phyloP scores from a whole-genome alignment of 2,797 vertebrate genomes.

The Pangasius krempfi region DNA sequence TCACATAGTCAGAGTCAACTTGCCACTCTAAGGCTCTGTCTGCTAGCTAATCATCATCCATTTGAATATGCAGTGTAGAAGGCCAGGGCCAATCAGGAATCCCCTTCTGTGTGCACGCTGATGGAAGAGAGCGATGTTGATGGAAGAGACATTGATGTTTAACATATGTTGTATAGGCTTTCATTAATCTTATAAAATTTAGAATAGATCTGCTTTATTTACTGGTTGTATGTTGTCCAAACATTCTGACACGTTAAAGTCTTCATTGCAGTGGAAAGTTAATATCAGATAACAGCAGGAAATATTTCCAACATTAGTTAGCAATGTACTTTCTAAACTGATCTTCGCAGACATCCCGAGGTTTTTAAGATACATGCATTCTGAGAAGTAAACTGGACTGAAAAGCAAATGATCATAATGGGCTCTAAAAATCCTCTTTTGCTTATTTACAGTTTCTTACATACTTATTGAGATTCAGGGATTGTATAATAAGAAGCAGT shows the following conservation, averaged over 20 bases:
- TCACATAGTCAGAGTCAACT: not conserved
- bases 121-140: too few species aligned
- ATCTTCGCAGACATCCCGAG: not conserved
- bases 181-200: not conserved
- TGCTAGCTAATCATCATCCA: not conserved
- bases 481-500: not conserved
- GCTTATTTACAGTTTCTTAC: not conserved
- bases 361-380: not conserved
- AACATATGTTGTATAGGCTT: not conserved
- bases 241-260: not conserved
- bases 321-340: not conserved
- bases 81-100: not conserved
- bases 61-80: not conserved
- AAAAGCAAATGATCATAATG: not conserved
- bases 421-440: not conserved
- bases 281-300: not conserved
- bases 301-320: not conserved
- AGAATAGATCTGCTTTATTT: not conserved
- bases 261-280: too few species aligned
- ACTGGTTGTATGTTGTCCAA: not conserved
- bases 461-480: not conserved
- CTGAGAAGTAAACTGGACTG: not conserved
- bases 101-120: not conserved
- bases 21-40: not conserved
- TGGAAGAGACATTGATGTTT: too few species aligned